Evolutionary conservation across 2,888 invertebrate genomes (phyloP), one percentile per base, ranked within the genome.

Genomic region (Xylocampa areola): DNA sequence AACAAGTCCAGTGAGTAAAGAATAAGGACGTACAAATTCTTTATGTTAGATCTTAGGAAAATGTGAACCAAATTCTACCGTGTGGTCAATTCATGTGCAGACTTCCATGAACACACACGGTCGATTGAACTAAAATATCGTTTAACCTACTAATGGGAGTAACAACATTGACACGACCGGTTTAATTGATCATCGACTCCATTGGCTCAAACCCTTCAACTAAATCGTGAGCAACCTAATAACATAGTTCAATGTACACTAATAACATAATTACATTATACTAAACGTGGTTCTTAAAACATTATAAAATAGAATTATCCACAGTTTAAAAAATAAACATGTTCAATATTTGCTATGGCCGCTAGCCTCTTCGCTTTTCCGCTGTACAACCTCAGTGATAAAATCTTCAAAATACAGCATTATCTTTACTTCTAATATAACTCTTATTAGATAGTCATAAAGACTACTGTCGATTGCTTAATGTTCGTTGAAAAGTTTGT

Each of bases 311-410:
- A 47, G 23, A 58, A 64, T 41, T 51, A 68, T 39, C 32, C 29
- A 2, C 43, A 25, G 52, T 68, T 68, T 62, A 65, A 69, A n/a
- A 74, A 69, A 70, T 61, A 57, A 62, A 66, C 54, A 57, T 62
- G 0, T 43, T 61, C 65, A n/a, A n/a, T 61, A 59, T 47, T 68
- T 58, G 64, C 67, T 68, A 67, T 67, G 60, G 59, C 73, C 69
- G 68, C 77, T 72, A 69, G 72, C 72, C 65, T 74, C 69, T 72
- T 67, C 74, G 70, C 72, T 81, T 82, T 82, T 81, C 82, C 82
- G 81, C 81, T 67, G 61, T 68, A 73, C 76, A 83, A 76, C 82
- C 84, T 84, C 77, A 77, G 70, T 79, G 82, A 82, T 81, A 81
- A 81, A 73, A 83, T 82, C 81, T 75, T 40, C 54, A 62, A 52